These are phyloP conservation scores for Elaeidobius kamerunicus DNA, from an alignment of 2,888 invertebrate species.

Conservation along the genomic window DNA sequence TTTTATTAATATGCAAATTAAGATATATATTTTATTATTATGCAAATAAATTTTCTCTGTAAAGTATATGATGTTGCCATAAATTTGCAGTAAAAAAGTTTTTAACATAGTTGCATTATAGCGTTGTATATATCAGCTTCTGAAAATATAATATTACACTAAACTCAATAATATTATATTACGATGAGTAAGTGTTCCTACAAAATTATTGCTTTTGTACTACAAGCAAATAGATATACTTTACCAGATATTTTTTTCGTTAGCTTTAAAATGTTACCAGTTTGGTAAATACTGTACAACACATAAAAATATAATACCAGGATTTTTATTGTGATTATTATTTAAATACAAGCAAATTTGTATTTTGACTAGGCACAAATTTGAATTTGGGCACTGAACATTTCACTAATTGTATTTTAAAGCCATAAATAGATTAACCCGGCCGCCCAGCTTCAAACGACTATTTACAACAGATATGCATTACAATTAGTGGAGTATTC, in stretches of 20 bases:
- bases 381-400: conserved; percentile 9
- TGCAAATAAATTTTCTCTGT: conserved; percentile 3
- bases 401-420: conserved; percentile 22
- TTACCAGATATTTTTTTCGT: no score
- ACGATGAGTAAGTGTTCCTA: no score
- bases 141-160: no score
- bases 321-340: not conserved
- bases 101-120: conserved; percentile 11
- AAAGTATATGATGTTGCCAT: conserved; percentile 8
- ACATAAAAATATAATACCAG: not conserved
- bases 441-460: conserved; percentile 12
- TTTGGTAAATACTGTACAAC: not conserved
- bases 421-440: conserved; percentile 24
- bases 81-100: conserved; percentile 14
- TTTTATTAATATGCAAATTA: no score
- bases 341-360: conserved; percentile 8
- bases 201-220: no score
- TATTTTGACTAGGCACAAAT: conserved; percentile 9
- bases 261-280: not conserved
- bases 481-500: conserved; percentile 21
- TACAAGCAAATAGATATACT: no score
- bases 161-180: no score
- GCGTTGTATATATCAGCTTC: no score
- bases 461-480: conserved; percentile 22
- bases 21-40: conserved; percentile 11